These are phyloP conservation scores for Tricholaema leucomelas DNA, from an alignment of 2,113 vertebrate genomes.

Conservation along the genomic window DNA sequence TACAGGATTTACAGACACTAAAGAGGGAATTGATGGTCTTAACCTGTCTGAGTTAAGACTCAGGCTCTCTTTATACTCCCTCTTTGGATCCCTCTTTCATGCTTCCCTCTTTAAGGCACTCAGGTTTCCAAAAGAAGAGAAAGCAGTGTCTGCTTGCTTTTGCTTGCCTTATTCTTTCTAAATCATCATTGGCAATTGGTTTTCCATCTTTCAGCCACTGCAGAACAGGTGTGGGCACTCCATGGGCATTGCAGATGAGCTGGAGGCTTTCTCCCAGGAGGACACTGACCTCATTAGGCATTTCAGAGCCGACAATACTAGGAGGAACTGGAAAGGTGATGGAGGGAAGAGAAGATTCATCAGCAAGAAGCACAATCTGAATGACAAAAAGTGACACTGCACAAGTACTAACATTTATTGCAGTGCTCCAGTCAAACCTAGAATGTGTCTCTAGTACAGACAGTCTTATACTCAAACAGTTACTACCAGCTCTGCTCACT, in stretches of 20 bases:
- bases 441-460: background rate
- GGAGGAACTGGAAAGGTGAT: slow-evolving; percentile 84
- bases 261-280: slow-evolving; percentile 85
- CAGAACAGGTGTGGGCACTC: slow-evolving; percentile 82
- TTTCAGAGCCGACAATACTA: slow-evolving; percentile 86
- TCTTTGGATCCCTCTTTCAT: background rate
- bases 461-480: background rate
- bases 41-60: background rate
- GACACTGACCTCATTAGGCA: slow-evolving; percentile 85
- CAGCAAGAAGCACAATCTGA: background rate
- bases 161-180: slow-evolving; percentile 79
- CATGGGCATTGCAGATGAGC: slow-evolving; percentile 83
- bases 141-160: background rate
- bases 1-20: background rate
- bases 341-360: slow-evolving; percentile 15
- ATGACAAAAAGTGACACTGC: background rate
- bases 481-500: background rate
- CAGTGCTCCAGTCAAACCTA: background rate
- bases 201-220: slow-evolving; percentile 93
- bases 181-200: slow-evolving; percentile 59
- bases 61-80: background rate
- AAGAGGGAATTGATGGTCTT: background rate
- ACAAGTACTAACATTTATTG: background rate
- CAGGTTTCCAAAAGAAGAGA: background rate
- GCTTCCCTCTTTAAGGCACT: background rate